These are phyloP conservation scores for Chaetoderma sp. DNA, from an alignment of 2,888 invertebrate genomes.

Conservation along the genomic window DNA sequence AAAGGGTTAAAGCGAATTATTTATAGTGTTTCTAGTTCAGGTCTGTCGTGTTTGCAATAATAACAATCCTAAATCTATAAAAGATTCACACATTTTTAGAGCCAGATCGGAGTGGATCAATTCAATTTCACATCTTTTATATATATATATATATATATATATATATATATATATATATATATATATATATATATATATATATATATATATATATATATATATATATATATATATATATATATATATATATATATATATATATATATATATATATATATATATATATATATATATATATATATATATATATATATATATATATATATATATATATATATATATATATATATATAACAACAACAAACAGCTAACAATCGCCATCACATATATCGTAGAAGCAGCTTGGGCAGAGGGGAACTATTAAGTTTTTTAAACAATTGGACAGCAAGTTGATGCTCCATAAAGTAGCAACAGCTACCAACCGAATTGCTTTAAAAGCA, in stretches of 20 bases:
- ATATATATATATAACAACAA: slow-evolving; percentile 17
- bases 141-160: background rate
- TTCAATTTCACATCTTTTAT: background rate
- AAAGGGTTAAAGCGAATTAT: too few relatives aligned
- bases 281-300: background rate
- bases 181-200: slow-evolving; percentile 1
- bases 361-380: too few relatives aligned
- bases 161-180: background rate
- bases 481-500: too few relatives aligned
- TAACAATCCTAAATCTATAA: too few relatives aligned
- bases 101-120: slow-evolving; percentile 42
- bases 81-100: too few relatives aligned
- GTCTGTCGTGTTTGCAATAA: too few relatives aligned
- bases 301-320: background rate
- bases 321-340: background rate
- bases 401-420: too few relatives aligned
- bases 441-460: too few relatives aligned
- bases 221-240: background rate
- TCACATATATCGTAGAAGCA: too few relatives aligned
- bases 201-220: slow-evolving; percentile 1
- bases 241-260: background rate
- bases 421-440: too few relatives aligned
- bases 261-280: background rate
- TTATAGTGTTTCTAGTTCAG: too few relatives aligned
- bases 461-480: too few relatives aligned